phyloP scores from a whole-genome alignment of 1,140 invertebrate genomes.

The Papilio helenus region DNA sequence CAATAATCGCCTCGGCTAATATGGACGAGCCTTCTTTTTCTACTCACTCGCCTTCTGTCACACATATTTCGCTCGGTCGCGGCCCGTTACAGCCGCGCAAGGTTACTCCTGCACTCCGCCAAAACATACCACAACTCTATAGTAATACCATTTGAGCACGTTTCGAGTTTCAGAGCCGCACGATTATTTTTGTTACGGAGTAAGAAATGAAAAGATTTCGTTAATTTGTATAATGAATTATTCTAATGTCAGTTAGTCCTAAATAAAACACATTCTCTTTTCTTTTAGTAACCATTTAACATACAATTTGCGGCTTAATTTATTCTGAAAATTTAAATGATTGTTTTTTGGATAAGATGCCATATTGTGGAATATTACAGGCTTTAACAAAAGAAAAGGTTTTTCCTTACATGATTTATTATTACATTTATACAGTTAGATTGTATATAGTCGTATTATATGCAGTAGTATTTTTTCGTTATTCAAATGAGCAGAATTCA shows the following conservation, averaged over 20 bases:
- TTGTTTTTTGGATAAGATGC: constrained; percentile 4
- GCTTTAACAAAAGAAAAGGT: not conserved
- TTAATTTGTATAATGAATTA: constrained; percentile 28
- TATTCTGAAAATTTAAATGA: not conserved
- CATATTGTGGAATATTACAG: not conserved
- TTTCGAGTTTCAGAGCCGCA: not conserved
- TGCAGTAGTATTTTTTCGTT: not conserved
- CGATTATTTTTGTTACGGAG: not conserved
- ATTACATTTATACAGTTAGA: not conserved
- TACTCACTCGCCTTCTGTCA: constrained; percentile 46
- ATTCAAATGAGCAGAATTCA: not conserved
- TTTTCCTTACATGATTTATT: not conserved
- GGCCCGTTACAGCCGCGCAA: constrained; percentile 54
- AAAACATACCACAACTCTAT: constrained; percentile 43
- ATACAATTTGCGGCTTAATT: constrained; percentile 9
- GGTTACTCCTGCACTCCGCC: constrained; percentile 27
- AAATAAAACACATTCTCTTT: constrained; percentile 11
- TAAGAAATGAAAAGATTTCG: constrained; percentile 19
- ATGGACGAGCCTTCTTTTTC: constrained; percentile 58
- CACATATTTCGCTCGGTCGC: constrained; percentile 48
- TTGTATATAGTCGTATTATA: no score
- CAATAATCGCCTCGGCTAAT: constrained; percentile 40
- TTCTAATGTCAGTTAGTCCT: constrained; percentile 14
- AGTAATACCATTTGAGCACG: not conserved
- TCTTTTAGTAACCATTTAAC: constrained; percentile 9